These are phyloP conservation scores for Engystomops pustulosus DNA, from an alignment of 2,113 vertebrate species.

Conservation along the genomic window DNA sequence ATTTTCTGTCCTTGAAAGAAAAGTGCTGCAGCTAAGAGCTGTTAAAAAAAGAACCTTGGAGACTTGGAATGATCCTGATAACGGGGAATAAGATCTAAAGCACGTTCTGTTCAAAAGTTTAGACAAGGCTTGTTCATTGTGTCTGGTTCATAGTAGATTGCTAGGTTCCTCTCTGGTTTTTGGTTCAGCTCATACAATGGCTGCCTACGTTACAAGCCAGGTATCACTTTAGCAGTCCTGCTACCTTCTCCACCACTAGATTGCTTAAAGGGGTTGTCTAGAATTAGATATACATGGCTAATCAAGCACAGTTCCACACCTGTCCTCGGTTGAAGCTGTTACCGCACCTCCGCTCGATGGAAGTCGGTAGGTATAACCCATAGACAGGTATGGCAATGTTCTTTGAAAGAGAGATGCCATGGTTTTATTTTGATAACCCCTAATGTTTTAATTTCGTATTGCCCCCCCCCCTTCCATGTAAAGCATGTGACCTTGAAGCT, in stretches of 20 bases:
- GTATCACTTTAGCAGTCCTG: background rate
- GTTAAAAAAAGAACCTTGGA: conserved; percentile 45
- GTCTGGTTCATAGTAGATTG: background rate
- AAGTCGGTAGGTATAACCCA: no score
- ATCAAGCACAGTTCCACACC: no score
- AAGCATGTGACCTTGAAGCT: no score
- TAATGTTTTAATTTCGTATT: no score
- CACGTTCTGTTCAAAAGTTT: conserved; percentile 22
- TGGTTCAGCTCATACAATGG: background rate
- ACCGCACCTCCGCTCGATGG: no score
- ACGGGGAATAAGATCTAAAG: conserved; percentile 33
- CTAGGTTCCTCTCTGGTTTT: background rate
- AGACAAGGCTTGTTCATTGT: conserved; percentile 18
- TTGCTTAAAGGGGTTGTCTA: no score
- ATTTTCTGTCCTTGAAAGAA: conserved; percentile 45
- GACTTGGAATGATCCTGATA: conserved; percentile 44
- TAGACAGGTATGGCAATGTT: no score
- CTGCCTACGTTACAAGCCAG: background rate
- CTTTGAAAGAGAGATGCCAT: no score
- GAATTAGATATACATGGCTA: no score
- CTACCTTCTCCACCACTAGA: background rate
- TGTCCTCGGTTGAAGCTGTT: no score
- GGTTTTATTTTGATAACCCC: no score
- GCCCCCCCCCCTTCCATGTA: no score
- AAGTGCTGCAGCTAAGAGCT: conserved; percentile 44